Conservation (phyloP, 2,113 vertebrate species). For the Corythoichthys haematopterus region DNA sequence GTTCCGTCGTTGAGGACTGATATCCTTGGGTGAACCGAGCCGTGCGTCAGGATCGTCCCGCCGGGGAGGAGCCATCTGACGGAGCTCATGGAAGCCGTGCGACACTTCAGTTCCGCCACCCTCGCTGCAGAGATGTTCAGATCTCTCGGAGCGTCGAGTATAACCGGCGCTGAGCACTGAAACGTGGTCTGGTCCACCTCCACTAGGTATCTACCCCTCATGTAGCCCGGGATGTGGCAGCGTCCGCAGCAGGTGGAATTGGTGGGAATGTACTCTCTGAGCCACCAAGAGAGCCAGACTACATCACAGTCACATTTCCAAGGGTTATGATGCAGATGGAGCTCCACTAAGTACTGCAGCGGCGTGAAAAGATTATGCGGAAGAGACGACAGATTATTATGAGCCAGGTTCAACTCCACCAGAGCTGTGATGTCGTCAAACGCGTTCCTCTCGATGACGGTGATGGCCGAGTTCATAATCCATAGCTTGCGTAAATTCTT, state of each 20-base stretch:
- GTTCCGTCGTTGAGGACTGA: conserved; percentile 92
- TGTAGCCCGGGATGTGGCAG: conserved; percentile 87
- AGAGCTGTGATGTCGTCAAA: conserved; percentile 93
- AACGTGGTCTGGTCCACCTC: conserved; percentile 92
- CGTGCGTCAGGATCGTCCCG: conserved; percentile 90
- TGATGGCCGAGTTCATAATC: conserved; percentile 98
- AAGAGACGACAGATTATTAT: conserved; percentile 94
- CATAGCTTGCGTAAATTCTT: conserved; percentile 92
- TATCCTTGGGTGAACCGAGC: conserved; percentile 87
- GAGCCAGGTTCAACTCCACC: conserved; percentile 96
- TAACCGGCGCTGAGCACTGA: conserved; percentile 93
- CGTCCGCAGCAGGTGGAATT: conserved; percentile 97
- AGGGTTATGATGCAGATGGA: conserved; percentile 96
- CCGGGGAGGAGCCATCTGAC: conserved; percentile 94
- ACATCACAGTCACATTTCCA: conserved; percentile 97
- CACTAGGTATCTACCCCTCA: conserved; percentile 88
- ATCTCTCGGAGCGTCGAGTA: conserved; percentile 89
- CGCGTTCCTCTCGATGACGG: conserved; percentile 88
- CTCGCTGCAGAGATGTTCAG: conserved; percentile 94
- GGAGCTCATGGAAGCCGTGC: conserved; percentile 90
- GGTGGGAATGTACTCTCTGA: conserved; percentile 93
- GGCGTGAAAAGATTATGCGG: conserved; percentile 96
- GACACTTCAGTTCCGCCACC: conserved; percentile 89
- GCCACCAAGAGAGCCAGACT: conserved; percentile 95
- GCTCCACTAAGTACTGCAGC: conserved; percentile 89